These are phyloP conservation scores for Caerostris darwini DNA, from an alignment of 1,140 invertebrate species.

Conservation along the genomic window DNA sequence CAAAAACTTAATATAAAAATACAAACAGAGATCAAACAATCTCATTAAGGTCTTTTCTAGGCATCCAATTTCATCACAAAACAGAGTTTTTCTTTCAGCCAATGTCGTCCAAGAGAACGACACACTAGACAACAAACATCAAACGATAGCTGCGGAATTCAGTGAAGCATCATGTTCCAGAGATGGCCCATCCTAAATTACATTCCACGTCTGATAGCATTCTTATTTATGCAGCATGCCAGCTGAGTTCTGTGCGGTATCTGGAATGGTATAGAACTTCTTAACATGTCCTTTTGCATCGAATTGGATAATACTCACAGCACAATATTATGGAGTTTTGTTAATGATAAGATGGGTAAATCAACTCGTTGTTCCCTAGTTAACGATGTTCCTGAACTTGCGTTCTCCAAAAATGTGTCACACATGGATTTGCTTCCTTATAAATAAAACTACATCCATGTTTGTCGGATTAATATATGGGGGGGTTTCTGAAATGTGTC, in stretches of 20 bases:
- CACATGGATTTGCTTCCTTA: not conserved
- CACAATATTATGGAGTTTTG: slow-evolving; percentile 23
- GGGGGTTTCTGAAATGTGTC: not conserved
- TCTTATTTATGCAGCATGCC: slow-evolving; percentile 35
- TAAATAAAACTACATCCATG: slow-evolving; percentile 13
- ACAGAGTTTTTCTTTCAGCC: not conserved
- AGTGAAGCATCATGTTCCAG: not conserved
- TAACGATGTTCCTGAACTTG: not conserved
- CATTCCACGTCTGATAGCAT: not conserved
- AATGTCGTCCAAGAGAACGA: not conserved
- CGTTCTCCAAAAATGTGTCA: not conserved
- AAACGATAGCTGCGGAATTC: not conserved
- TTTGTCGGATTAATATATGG: not conserved
- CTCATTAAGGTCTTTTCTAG: not conserved
- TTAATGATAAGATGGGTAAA: slow-evolving; percentile 1
- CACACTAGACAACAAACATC: not conserved
- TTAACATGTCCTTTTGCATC: slow-evolving; percentile 47
- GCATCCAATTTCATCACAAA: not conserved
- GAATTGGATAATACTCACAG: slow-evolving; percentile 6
- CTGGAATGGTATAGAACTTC: not conserved
- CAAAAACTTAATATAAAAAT: not conserved
- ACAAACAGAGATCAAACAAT: not conserved
- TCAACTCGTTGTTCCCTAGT: not conserved
- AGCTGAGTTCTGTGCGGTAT: slow-evolving; percentile 1
- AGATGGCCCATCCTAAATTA: slow-evolving; percentile 27